Percentiles rank a stretch among this genome's conserved stretches.
phyloP scores from a whole-genome alignment of 2,113 vertebrate genomes.

The Psilopsiagon aurifrons region DNA sequence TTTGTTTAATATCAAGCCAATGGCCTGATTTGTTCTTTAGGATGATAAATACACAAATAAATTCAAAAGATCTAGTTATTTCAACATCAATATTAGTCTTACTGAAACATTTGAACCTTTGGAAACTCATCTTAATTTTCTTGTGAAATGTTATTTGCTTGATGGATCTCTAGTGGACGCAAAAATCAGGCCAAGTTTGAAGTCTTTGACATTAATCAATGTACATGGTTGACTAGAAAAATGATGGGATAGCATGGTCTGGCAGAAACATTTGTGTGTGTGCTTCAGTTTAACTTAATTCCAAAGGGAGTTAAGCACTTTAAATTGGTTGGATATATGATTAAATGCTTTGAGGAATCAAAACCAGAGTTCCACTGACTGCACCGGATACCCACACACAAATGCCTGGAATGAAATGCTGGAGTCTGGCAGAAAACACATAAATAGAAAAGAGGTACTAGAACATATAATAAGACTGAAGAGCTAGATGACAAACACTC shows the following conservation, averaged over 20 bases:
- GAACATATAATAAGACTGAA: background rate
- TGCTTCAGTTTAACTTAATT: slow-evolving; percentile 24
- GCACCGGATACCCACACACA: background rate
- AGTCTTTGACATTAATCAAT: slow-evolving; percentile 7
- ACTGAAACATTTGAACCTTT: background rate
- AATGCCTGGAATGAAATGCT: background rate
- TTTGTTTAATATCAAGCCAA: background rate
- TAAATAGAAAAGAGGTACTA: background rate
- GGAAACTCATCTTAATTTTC: background rate
- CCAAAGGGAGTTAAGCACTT: slow-evolving; percentile 15
- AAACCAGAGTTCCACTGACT: background rate
- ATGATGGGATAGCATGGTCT: background rate
- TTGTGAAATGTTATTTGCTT: background rate
- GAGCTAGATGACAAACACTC: background rate
- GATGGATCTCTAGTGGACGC: background rate
- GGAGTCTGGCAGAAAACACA: background rate
- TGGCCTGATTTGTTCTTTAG: background rate
- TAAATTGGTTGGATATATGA: background rate
- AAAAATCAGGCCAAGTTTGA: slow-evolving; percentile 25
- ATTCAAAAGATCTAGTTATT: background rate
- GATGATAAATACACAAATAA: background rate
- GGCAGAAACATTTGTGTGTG: slow-evolving; percentile 1
- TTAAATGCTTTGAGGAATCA: slow-evolving; percentile 16
- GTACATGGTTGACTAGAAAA: background rate
- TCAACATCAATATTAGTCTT: background rate